A percentile compares a stretch with the other conserved stretches of the same genome.
Conservation (phyloP, 2,113 vertebrate species). For the Gnathonemus echidnorhynchus region DNA sequence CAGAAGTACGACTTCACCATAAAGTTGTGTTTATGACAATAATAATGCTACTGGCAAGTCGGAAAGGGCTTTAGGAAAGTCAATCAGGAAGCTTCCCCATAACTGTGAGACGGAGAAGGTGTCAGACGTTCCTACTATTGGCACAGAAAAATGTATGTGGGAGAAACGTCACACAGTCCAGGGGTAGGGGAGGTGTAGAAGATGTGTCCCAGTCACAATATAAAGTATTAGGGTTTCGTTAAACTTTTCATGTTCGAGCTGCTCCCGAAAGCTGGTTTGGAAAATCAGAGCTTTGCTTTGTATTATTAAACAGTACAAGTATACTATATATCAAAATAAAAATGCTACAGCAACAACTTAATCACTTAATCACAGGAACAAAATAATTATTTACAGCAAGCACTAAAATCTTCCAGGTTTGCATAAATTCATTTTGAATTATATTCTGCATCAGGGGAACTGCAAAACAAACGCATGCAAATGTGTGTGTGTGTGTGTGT, state of each 20-base stretch:
- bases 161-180: background rate
- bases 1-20: background rate
- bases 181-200: background rate
- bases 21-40: background rate
- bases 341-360: background rate
- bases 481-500: background rate
- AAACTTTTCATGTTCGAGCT: background rate
- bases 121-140: background rate
- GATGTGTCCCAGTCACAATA: conserved; percentile 17
- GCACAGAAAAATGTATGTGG: background rate
- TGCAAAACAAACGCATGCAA: background rate
- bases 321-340: background rate
- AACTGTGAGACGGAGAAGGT: background rate
- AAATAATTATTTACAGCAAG: background rate
- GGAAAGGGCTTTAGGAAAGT: background rate
- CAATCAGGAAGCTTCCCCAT: background rate
- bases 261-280: background rate
- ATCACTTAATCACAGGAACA: background rate
- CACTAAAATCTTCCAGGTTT: background rate
- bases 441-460: background rate
- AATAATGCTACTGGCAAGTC: background rate
- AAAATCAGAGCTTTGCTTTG: background rate
- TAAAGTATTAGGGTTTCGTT: background rate
- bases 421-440: background rate
- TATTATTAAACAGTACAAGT: too few species aligned